Percentiles rank a stretch among this genome's conserved stretches.
These are phyloP conservation scores for Volucella inanis DNA, from an alignment of 2,888 invertebrate genomes.

Conservation along the genomic window DNA sequence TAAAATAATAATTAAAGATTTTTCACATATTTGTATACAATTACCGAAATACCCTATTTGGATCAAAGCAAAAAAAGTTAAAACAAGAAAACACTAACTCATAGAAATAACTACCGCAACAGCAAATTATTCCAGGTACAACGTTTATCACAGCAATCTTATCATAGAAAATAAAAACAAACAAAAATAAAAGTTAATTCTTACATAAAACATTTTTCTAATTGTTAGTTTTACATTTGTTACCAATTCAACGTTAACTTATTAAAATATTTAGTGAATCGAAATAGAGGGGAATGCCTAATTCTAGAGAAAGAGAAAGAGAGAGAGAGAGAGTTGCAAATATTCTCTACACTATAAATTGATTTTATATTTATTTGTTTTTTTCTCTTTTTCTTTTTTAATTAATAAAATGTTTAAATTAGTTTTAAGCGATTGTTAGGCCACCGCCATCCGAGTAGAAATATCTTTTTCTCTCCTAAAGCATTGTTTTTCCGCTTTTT, in stretches of 20 bases:
- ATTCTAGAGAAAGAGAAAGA: no score
- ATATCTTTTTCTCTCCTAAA: neutral
- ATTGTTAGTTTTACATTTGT: slow-evolving; percentile 9
- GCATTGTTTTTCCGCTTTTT: neutral
- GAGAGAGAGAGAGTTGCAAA: no score
- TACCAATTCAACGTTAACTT: neutral
- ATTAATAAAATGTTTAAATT: slow-evolving; percentile 3
- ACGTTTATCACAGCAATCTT: slow-evolving; percentile 44
- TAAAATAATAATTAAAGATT: slow-evolving; percentile 1
- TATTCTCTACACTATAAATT: no score
- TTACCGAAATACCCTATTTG: slow-evolving; percentile 29
- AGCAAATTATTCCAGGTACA: slow-evolving; percentile 50
- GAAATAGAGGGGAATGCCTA: no score
- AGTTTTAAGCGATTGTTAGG: slow-evolving; percentile 35
- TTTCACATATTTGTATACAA: slow-evolving; percentile 37
- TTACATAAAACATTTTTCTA: slow-evolving; percentile 19
- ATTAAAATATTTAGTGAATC: neutral
- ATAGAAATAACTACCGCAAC: slow-evolving; percentile 33
- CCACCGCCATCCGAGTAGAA: slow-evolving; percentile 21
- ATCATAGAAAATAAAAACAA: slow-evolving; percentile 46
- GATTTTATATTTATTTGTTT: neutral
- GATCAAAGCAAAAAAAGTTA: neutral
- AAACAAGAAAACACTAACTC: slow-evolving; percentile 41
- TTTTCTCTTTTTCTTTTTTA: slow-evolving; percentile 2
- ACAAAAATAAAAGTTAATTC: slow-evolving; percentile 27